Percentiles rank a stretch among this genome's conserved stretches.
These are phyloP conservation scores for Drosophila trapezifrons DNA, from an alignment of 1,140 invertebrate species.

Conservation along the genomic window DNA sequence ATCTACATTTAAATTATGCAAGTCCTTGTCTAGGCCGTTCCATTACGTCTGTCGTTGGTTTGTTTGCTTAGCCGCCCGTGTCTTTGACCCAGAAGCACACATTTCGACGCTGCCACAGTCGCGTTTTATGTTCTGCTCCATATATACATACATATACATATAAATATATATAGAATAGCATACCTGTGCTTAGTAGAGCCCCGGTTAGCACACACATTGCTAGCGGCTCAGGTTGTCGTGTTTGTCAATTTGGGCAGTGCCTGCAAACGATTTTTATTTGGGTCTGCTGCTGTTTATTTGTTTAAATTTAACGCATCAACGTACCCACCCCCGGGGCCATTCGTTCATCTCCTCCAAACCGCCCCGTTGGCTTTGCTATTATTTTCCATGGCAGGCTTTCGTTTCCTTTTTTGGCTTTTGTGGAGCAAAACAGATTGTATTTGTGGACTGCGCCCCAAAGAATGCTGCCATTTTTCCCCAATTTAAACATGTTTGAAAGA, in stretches of 20 bases:
- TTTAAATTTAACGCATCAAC: slow-evolving; percentile 77
- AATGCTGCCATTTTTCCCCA: slow-evolving; percentile 23
- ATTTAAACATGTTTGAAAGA: background rate
- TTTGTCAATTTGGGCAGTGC: slow-evolving; percentile 58
- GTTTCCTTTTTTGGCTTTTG: slow-evolving; percentile 26
- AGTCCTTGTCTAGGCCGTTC: slow-evolving; percentile 74
- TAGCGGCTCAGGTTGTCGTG: slow-evolving; percentile 36
- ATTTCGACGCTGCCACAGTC: slow-evolving; percentile 55
- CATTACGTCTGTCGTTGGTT: slow-evolving; percentile 51
- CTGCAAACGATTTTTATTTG: slow-evolving; percentile 71
- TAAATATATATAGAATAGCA: background rate
- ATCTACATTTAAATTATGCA: slow-evolving; percentile 82
- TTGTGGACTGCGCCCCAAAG: slow-evolving; percentile 32
- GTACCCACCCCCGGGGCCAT: slow-evolving; percentile 20
- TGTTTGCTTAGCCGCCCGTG: slow-evolving; percentile 61
- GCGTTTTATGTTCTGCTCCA: slow-evolving; percentile 59
- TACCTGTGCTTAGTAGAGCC: slow-evolving; percentile 1
- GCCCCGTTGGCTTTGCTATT: slow-evolving; percentile 31
- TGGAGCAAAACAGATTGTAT: slow-evolving; percentile 36
- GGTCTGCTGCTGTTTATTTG: slow-evolving; percentile 77
- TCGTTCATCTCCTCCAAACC: background rate
- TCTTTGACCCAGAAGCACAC: slow-evolving; percentile 80
- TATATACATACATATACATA: slow-evolving; percentile 29
- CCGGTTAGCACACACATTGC: slow-evolving; percentile 7
- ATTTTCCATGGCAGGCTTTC: slow-evolving; percentile 37